These are phyloP conservation scores for Borostomias antarcticus DNA, from an alignment of 2,797 vertebrate species.

Conservation along the genomic window DNA sequence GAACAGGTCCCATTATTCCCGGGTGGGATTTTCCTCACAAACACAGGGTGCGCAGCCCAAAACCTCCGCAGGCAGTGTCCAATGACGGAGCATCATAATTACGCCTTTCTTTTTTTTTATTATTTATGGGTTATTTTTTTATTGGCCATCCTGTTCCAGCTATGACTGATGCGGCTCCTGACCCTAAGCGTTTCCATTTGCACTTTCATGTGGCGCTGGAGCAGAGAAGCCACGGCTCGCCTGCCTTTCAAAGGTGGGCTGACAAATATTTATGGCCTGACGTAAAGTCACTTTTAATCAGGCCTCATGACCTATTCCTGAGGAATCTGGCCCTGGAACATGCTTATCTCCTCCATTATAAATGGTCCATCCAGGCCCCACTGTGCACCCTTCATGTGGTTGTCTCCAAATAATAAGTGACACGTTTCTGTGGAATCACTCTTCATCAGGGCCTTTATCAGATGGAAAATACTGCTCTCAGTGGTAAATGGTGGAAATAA, in stretches of 20 bases:
- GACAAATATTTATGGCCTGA: conserved; percentile 82
- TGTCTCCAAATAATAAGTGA: conserved; percentile 81
- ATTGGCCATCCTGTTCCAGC: conserved; percentile 82
- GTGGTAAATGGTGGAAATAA: conserved; percentile 67
- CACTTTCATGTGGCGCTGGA: conserved; percentile 80
- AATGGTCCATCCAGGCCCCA: conserved; percentile 71
- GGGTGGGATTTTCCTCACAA: conserved; percentile 71
- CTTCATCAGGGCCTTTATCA: conserved; percentile 62
- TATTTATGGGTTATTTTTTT: too few relatives aligned
- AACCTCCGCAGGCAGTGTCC: conserved; percentile 73
- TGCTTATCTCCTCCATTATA: conserved; percentile 76
- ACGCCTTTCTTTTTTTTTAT: too few relatives aligned
- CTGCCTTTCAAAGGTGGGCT: conserved; percentile 79
- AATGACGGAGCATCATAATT: conserved; percentile 83
- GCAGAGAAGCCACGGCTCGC: conserved; percentile 66
- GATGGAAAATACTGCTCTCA: conserved; percentile 56
- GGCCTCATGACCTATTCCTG: conserved; percentile 66
- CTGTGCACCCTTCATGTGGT: conserved; percentile 69
- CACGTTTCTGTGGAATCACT: conserved; percentile 76
- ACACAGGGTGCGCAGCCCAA: conserved; percentile 64
- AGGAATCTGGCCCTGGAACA: conserved; percentile 70
- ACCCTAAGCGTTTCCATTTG: conserved; percentile 80
- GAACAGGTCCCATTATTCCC: conserved; percentile 76
- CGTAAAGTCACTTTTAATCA: conserved; percentile 77
- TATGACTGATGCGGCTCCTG: conserved; percentile 79